Percentiles rank a stretch among this genome's conserved stretches.
phyloP scores from a whole-genome alignment of 2,113 vertebrate genomes.

The Corvus hawaiiensis region DNA sequence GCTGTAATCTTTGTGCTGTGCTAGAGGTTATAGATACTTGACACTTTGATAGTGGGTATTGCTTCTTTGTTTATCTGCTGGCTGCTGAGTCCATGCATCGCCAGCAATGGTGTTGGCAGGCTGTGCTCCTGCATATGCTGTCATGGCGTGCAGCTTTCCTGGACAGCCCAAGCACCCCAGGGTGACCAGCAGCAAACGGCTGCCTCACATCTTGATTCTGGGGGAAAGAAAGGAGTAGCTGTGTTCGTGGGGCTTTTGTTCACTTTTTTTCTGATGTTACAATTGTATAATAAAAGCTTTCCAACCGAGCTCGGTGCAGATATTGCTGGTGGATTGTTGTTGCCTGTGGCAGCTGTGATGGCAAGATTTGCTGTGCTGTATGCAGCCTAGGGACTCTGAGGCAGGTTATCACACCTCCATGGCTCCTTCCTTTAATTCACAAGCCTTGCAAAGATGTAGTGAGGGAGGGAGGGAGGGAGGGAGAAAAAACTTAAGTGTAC shows the following conservation, averaged over 20 bases:
- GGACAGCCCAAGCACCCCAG: not conserved
- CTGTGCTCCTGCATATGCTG: fast-evolving
- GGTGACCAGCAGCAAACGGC: not conserved
- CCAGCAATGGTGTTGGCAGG: not conserved
- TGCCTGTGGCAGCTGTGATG: slow-evolving; percentile 4
- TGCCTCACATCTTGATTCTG: fast-evolving
- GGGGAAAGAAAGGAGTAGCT: not conserved
- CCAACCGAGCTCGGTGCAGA: not conserved
- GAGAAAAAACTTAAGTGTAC: not conserved
- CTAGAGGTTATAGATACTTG: slow-evolving; percentile 19
- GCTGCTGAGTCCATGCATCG: not conserved
- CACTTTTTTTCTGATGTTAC: not conserved
- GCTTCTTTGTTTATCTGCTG: not conserved
- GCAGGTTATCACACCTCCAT: not conserved
- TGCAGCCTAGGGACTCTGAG: slow-evolving; percentile 12
- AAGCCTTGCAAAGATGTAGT: not conserved
- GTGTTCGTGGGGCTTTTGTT: not conserved
- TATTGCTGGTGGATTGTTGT: slow-evolving; percentile 47
- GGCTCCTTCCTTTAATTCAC: slow-evolving; percentile 20
- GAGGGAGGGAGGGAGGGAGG: not conserved
- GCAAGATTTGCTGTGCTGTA: slow-evolving; percentile 16
- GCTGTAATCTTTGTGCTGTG: not conserved
- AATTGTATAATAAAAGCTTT: slow-evolving; percentile 44
- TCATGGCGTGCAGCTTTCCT: fast-evolving
- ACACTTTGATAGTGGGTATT: not conserved